A percentile compares a stretch with the other conserved stretches of the same genome.
phyloP scores from a whole-genome alignment of 1,140 invertebrate genomes.

The Drosophila ficusphila region DNA sequence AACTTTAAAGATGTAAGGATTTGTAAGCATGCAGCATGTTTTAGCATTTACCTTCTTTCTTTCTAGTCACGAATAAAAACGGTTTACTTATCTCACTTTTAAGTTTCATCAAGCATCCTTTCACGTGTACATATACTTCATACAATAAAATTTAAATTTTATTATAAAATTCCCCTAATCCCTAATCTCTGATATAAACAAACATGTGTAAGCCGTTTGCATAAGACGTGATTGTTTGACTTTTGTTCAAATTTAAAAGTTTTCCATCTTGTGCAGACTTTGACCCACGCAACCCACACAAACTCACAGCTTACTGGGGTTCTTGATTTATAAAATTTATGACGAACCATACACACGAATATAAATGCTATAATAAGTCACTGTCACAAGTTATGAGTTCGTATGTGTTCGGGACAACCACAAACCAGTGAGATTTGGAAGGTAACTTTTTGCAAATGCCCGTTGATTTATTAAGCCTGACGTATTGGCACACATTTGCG shows the following conservation, averaged over 20 bases:
- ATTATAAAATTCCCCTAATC: neutral
- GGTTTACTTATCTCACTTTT: too few relatives aligned
- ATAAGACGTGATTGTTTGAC: neutral
- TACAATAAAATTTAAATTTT: too few relatives aligned
- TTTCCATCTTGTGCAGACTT: neutral
- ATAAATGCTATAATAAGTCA: slow-evolving; percentile 66
- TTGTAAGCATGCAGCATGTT: neutral
- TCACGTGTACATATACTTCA: too few relatives aligned
- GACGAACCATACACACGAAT: slow-evolving; percentile 42
- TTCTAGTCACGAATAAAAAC: too few relatives aligned
- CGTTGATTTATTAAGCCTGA: slow-evolving; percentile 61
- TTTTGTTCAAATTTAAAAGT: slow-evolving; percentile 11
- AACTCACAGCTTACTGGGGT: slow-evolving; percentile 7
- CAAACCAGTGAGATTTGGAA: slow-evolving; percentile 50
- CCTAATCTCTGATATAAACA: neutral
- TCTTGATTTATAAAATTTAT: slow-evolving; percentile 51
- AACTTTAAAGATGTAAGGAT: neutral
- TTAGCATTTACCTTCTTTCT: too few relatives aligned
- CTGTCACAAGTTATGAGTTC: slow-evolving; percentile 52
- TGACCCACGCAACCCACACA: neutral
- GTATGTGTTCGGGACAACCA: slow-evolving; percentile 23
- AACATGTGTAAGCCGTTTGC: neutral
- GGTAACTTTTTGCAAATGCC: slow-evolving; percentile 60
- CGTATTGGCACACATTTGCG: slow-evolving; percentile 41
- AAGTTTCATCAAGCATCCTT: too few relatives aligned